These are phyloP conservation scores for Manacus vitellinus DNA, from an alignment of 2,113 vertebrate species.

Conservation along the genomic window DNA sequence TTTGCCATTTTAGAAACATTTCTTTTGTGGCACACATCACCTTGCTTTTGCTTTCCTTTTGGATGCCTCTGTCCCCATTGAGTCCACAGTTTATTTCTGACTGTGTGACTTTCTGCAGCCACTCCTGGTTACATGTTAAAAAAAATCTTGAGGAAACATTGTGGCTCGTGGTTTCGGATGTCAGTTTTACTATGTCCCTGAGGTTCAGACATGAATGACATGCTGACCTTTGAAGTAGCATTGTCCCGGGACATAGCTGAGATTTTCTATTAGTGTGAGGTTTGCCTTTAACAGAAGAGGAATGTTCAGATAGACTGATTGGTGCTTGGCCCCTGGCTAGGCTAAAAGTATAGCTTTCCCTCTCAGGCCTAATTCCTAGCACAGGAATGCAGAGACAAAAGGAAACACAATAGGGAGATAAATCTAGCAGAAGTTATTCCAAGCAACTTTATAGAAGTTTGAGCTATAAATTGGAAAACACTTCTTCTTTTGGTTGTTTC, in stretches of 20 bases:
- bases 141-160: not conserved
- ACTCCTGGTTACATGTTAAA: not conserved
- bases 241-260: conserved; percentile 42
- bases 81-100: not conserved
- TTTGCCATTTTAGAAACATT: not conserved
- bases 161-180: conserved; percentile 30
- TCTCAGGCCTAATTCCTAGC: conserved; percentile 16
- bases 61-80: not conserved
- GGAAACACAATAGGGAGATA: conserved; percentile 29
- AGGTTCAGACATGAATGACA: conserved; percentile 36
- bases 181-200: not conserved
- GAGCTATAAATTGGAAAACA: not conserved
- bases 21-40: not conserved
- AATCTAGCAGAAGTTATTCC: conserved; percentile 5
- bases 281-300: conserved; percentile 45
- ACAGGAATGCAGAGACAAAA: conserved; percentile 28
- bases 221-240: conserved; percentile 33
- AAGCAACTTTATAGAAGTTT: not conserved
- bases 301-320: conserved; percentile 34
- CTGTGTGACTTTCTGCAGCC: not conserved
- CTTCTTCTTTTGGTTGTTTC: not conserved
- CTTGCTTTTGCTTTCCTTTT: conserved; percentile 7
- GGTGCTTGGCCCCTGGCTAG: conserved; percentile 37
- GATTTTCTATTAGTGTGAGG: conserved; percentile 33
- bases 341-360: conserved; percentile 27